These are phyloP conservation scores for Esox masquinongy DNA, from an alignment of 2,797 vertebrate genomes.

Conservation along the genomic window DNA sequence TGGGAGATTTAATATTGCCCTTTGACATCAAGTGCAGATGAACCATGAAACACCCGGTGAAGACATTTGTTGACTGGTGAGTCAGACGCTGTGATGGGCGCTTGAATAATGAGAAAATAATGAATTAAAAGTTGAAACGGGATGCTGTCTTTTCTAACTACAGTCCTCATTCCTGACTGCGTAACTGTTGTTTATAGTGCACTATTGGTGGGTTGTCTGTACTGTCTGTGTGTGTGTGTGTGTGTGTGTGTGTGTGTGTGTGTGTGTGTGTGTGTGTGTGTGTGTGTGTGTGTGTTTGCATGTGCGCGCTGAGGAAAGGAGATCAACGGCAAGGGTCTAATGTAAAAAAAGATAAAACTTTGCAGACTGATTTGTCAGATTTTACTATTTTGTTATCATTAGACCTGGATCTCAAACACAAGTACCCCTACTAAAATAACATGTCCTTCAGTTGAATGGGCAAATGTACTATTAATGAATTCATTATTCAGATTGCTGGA, in stretches of 20 bases:
- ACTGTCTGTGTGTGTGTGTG: constrained; percentile 38
- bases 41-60: too few species aligned
- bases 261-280: constrained; percentile 35
- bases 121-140: constrained; percentile 20
- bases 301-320: constrained; percentile 24
- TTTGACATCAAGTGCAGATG: background rate
- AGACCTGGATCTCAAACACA: too few species aligned
- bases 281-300: constrained; percentile 32
- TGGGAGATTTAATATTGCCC: background rate
- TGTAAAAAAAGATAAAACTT: background rate
- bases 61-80: background rate
- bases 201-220: constrained; percentile 48
- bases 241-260: constrained; percentile 28
- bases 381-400: too few species aligned
- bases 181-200: constrained; percentile 54
- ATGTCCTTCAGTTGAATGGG: too few species aligned
- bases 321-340: constrained; percentile 19
- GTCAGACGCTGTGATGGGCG: background rate
- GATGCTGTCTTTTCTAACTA: constrained; percentile 9
- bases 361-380: too few species aligned
- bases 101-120: background rate
- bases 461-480: too few species aligned
- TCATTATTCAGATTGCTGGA: too few species aligned
- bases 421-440: too few species aligned
- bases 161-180: constrained; percentile 43